Evolutionary conservation across 2,113 vertebrate genomes (phyloP).

Genomic region (Centropus unirufus): DNA sequence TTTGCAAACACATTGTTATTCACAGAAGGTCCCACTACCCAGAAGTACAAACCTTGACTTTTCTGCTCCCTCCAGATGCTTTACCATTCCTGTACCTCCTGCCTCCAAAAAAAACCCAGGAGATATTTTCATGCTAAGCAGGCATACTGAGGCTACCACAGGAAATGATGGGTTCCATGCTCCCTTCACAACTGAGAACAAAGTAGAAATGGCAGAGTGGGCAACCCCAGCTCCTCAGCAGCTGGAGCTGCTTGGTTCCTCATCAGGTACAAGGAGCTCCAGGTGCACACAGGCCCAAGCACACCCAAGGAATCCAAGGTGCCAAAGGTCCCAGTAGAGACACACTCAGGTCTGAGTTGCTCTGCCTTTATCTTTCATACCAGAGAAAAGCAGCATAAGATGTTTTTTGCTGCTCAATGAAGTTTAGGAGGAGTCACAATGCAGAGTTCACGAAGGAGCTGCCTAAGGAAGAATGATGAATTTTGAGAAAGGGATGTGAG

Average conservation of each 20-base stretch:
- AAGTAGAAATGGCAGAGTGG: background rate
- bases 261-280: rapidly evolving
- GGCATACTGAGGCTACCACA: background rate
- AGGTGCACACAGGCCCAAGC: background rate
- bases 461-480: background rate
- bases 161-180: rapidly evolving
- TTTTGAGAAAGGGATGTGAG: background rate
- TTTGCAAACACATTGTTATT: slow-evolving; percentile 34
- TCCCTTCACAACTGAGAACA: background rate
- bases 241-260: background rate
- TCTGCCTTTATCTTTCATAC: background rate
- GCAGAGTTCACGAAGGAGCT: background rate
- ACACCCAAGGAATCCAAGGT: background rate
- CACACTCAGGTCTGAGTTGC: background rate
- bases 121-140: background rate
- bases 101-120: background rate
- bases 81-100: background rate
- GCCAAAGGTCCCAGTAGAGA: background rate
- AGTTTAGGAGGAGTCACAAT: background rate
- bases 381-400: background rate
- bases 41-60: slow-evolving; percentile 7
- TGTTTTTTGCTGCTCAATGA: background rate
- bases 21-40: background rate
- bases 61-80: background rate
- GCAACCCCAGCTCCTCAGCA: background rate